These are phyloP conservation scores for Serilophus lunatus DNA, from an alignment of 2,113 vertebrate genomes.

Conservation along the genomic window DNA sequence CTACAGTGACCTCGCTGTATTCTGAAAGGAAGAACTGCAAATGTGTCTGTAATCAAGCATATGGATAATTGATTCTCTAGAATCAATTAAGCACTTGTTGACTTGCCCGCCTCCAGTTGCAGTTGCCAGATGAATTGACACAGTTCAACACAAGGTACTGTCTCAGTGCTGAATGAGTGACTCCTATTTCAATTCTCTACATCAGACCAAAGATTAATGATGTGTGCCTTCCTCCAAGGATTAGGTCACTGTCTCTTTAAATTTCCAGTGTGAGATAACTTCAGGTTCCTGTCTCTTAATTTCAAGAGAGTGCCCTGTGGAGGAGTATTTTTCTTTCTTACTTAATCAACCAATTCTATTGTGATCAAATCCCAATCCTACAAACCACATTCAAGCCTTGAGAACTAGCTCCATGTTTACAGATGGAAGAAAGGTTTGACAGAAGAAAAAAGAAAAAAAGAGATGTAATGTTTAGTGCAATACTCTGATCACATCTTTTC, in stretches of 20 bases:
- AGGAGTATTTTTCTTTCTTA: background rate
- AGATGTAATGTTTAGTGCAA: background rate
- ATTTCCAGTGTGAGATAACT: background rate
- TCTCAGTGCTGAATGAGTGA: background rate
- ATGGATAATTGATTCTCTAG: slow-evolving; percentile 3
- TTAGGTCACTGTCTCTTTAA: background rate
- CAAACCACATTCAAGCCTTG: background rate
- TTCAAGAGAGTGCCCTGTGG: background rate
- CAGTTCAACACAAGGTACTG: background rate
- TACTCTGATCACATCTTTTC: background rate
- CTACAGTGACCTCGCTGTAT: background rate
- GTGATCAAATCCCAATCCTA: slow-evolving; percentile 6
- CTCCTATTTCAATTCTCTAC: background rate
- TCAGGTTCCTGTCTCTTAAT: background rate
- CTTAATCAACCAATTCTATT: background rate
- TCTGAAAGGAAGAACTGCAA: background rate
- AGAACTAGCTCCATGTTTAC: background rate
- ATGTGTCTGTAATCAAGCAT: background rate
- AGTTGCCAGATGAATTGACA: background rate
- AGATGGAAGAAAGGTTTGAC: background rate
- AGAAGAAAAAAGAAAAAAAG: background rate
- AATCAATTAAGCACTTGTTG: slow-evolving; percentile 9
- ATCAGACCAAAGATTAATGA: background rate
- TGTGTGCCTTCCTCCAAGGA: background rate
- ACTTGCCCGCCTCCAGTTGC: background rate